Base-by-base conservation (phyloP, 2,113 vertebrate species). In the Cebidichthys violaceus region DNA sequence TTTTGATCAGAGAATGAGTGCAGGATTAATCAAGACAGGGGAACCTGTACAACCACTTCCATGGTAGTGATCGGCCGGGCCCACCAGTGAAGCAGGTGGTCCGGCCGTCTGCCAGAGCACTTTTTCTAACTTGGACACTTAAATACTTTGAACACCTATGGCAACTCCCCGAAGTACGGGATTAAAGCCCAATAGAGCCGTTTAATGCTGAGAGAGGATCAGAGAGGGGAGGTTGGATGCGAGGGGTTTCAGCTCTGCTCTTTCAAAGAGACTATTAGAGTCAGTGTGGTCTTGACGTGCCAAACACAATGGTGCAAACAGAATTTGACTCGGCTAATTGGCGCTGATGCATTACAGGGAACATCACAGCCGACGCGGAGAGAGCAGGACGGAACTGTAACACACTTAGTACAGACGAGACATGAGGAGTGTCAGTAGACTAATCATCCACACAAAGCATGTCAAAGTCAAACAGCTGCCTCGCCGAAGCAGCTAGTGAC, bases 11-110 rank as follows among this genome's bases (percentile, higher is more conserved):
- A 47, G n/a, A 11, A 70, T 47, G 6, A 64, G 27, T 24, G n/a
- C 31, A 14, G 69, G 55, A 62, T 65, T 20, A 29, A 65, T 70
- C 4, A 43, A 41, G 39, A 35, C 6, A 14, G 13, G 15, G 31
- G 18, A 41, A 27, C 18, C 35, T 33, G 17, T 37, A 1, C 9
- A 47, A 20, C 0, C 75, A 29, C 54, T 24, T 41, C 10, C 4
- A 18, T 11, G 77, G 35, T 50, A 35, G 33, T 17, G 54, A 55
- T 77, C 14, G 13, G 33, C 59, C 31, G 35, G 18, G 69, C n/a
- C n/a, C 7, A 31, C 18, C 33, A 66, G 73, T 14, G 54, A 57
- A 75, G 84, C 90, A 88, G 86, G 81, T 88, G 83, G 85, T 69
- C 76, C 9, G 33, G 24, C 70, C 2, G 15, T 55, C 72, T 82